Base-by-base conservation (phyloP, 2,888 invertebrate genomes). In the Orthonevra nobilis region DNA sequence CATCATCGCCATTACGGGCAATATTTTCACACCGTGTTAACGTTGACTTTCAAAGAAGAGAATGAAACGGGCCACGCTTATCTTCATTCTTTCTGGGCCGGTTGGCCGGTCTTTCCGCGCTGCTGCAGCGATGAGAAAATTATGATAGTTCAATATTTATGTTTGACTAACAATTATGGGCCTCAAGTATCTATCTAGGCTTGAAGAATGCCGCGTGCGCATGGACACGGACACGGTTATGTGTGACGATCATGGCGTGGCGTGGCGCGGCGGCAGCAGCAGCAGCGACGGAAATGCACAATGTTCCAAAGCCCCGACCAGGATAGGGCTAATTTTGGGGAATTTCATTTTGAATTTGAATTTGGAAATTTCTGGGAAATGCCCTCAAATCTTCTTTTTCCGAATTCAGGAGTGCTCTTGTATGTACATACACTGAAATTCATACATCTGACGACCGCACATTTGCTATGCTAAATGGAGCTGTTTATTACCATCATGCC, bases 111-210 rank as follows among this genome's bases (percentile, higher is more conserved):
- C 28, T 26, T n/a, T n/a, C n/a, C 23, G 23, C 23, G 54, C 52
- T 44, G 38, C 17, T n/a, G n/a, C n/a, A n/a, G 42, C 23, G 52
- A 79, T 79, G 79, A 77, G 77, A 77, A 64, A 77, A 73, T 79
- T 81, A 81, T 81, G 81, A 81, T 74, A 81, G 74, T 74, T 81
- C 68, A 81, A 81, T 81, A 81, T 81, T 81, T 81, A 68, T 81
- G 38, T 81, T 81, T 81, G 74, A 74, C 74, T 74, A 81, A 81
- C 81, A 81, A 81, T 81, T 63, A 81, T 81, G 74, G 63, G 68
- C 69, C 68, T 74, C 74, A 63, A 74, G 68, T 74, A 38, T 74
- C 81, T 81, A 81, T 73, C 68, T 81, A 79, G 61, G 73, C 79
- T 73, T 79, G 61, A 79, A 79, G 66, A 73, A 73, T 68, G 73